Conservation (phyloP, 2,113 vertebrate genomes). For the Spea multiplicata region DNA sequence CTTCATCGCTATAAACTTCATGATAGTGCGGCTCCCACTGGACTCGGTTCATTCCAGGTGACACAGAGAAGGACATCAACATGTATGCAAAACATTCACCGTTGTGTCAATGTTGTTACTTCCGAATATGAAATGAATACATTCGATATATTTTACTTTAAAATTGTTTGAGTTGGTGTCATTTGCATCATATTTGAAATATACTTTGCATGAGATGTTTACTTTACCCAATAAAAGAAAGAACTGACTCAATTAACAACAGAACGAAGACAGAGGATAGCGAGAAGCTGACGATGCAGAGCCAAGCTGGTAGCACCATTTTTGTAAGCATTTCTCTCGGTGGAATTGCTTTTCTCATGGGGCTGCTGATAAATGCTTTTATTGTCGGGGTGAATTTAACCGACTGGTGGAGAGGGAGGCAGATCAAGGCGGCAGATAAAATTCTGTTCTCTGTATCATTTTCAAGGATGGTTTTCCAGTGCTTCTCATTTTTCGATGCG, state of each 20-base stretch:
- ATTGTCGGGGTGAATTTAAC: neutral
- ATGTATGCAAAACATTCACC: too few species aligned
- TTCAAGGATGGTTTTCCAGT: neutral
- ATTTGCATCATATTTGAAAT: neutral
- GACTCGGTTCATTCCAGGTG: too few species aligned
- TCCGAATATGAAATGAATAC: too few species aligned
- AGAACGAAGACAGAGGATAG: neutral
- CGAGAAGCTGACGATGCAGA: neutral
- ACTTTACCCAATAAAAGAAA: neutral
- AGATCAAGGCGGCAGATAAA: neutral
- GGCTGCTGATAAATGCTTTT: neutral
- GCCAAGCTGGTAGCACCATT: neutral
- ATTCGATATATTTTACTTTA: neutral
- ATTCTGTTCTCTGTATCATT: neutral
- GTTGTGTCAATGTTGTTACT: too few species aligned
- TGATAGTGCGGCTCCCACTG: too few species aligned
- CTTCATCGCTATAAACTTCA: too few species aligned
- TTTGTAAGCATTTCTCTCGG: neutral
- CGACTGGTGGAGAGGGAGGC: neutral
- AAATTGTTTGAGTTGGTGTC: neutral
- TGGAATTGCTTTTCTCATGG: neutral
- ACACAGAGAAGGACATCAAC: too few species aligned
- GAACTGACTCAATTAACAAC: too few species aligned
- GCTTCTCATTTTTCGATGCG: neutral
- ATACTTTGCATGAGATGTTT: neutral